phyloP scores from a whole-genome alignment of 2,888 invertebrate genomes.

The Xiphydria camelus region DNA sequence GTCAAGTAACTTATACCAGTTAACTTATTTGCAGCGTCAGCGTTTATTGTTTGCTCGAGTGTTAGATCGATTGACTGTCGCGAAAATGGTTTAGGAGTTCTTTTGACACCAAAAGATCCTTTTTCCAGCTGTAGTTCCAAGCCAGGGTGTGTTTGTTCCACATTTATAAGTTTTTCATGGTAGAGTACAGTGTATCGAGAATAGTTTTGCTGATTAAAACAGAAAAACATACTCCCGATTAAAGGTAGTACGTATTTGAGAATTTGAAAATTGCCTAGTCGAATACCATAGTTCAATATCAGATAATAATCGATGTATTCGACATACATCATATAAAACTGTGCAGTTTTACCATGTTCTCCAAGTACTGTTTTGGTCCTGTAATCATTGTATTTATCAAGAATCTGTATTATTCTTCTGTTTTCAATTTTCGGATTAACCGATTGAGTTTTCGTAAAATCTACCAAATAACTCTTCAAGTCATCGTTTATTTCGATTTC shows the following conservation, averaged over 20 bases:
- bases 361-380: slow-evolving; percentile 30
- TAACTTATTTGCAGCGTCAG: too few species aligned
- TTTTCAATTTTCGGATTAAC: too few species aligned
- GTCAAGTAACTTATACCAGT: too few species aligned
- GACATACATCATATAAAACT: too few species aligned
- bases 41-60: slow-evolving; percentile 35
- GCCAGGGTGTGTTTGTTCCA: slow-evolving; percentile 41
- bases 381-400: slow-evolving; percentile 27
- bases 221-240: slow-evolving; percentile 44
- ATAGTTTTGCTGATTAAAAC: slow-evolving; percentile 46
- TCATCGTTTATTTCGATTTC: slow-evolving; percentile 24
- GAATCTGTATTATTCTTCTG: slow-evolving; percentile 2
- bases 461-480: too few species aligned
- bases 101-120: slow-evolving; percentile 40
- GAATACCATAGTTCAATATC: slow-evolving; percentile 34
- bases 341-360: slow-evolving; percentile 40
- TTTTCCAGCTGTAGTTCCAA: slow-evolving; percentile 31
- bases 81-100: slow-evolving; percentile 36
- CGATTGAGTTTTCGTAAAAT: too few species aligned
- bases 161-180: slow-evolving; percentile 37
- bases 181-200: slow-evolving; percentile 41
- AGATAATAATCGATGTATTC: slow-evolving; percentile 36
- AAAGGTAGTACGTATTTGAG: slow-evolving; percentile 34
- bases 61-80: too few species aligned
- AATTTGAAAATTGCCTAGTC: slow-evolving; percentile 37